A percentile compares a stretch with the other conserved stretches of the same genome.
Conservation (phyloP, 2,113 vertebrate species). For the Pungitius pungitius region DNA sequence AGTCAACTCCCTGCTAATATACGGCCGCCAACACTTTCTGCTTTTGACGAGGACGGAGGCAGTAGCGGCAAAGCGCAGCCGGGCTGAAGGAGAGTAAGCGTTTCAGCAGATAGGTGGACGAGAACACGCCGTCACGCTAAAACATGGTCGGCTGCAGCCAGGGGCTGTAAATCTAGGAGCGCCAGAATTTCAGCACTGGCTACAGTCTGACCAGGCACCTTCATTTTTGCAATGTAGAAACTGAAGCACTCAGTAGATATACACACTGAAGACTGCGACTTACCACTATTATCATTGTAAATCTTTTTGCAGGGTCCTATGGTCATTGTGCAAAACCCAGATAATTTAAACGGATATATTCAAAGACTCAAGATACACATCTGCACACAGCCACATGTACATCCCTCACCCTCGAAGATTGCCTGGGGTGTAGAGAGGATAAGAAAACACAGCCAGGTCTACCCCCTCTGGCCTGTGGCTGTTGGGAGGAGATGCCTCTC, state of each 20-base stretch:
- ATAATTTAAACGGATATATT: slow-evolving; percentile 10
- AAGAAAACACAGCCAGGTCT: slow-evolving; percentile 59
- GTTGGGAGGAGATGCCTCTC: slow-evolving; percentile 63
- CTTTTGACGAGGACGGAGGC: slow-evolving; percentile 43
- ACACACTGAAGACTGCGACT: not conserved
- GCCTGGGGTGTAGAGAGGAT: slow-evolving; percentile 32
- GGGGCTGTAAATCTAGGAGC: slow-evolving; percentile 70
- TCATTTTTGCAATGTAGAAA: slow-evolving; percentile 30
- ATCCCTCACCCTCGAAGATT: slow-evolving; percentile 6
- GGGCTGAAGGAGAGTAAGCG: slow-evolving; percentile 51
- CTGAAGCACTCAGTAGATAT: slow-evolving; percentile 3
- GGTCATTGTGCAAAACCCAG: not conserved
- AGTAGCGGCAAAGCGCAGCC: slow-evolving; percentile 53
- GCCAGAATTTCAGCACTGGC: slow-evolving; percentile 67
- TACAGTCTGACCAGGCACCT: slow-evolving; percentile 61
- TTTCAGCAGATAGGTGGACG: slow-evolving; percentile 75
- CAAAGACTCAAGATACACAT: slow-evolving; percentile 13
- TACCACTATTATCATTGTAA: not conserved
- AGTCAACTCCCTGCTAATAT: slow-evolving; percentile 81
- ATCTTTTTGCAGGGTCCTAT: not conserved
- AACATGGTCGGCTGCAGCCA: slow-evolving; percentile 69
- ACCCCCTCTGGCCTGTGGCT: slow-evolving; percentile 64
- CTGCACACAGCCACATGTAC: slow-evolving; percentile 13
- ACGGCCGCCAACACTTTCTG: slow-evolving; percentile 57
- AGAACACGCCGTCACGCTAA: slow-evolving; percentile 68